Conservation (phyloP, 2,888 invertebrate genomes). For the Nemotelus nigrinus region DNA sequence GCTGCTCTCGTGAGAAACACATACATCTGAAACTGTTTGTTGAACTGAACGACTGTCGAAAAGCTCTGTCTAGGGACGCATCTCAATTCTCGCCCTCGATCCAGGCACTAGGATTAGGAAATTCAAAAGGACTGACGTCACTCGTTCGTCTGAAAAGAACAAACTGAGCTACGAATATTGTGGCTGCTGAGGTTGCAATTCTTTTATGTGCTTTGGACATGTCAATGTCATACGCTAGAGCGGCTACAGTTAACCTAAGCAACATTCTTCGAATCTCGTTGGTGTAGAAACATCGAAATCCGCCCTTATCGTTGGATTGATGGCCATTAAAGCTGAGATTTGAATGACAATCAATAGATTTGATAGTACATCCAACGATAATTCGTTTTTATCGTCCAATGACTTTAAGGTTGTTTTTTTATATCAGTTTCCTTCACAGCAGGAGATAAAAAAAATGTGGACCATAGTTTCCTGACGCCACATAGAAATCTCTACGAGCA, state of each 20-base stretch:
- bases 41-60: constrained; percentile 11
- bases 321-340: constrained; percentile 22
- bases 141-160: not conserved
- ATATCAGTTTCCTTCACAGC: too few species aligned
- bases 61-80: constrained; percentile 38
- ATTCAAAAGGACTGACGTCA: constrained; percentile 23
- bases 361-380: not conserved
- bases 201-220: constrained; percentile 26
- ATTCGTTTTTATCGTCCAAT: constrained; percentile 25
- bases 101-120: constrained; percentile 7
- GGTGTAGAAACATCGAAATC: too few species aligned
- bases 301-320: too few species aligned
- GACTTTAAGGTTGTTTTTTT: not conserved
- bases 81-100: constrained; percentile 11
- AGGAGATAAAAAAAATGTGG: too few species aligned
- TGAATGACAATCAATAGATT: constrained; percentile 22
- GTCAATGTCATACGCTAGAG: not conserved
- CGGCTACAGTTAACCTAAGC: too few species aligned
- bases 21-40: not conserved
- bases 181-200: constrained; percentile 41
- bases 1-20: not conserved
- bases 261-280: too few species aligned
- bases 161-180: not conserved
- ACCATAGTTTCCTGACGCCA: too few species aligned
- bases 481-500: too few species aligned